These are phyloP conservation scores for Dromas ardeola DNA, from an alignment of 2,113 vertebrate genomes.

Conservation along the genomic window DNA sequence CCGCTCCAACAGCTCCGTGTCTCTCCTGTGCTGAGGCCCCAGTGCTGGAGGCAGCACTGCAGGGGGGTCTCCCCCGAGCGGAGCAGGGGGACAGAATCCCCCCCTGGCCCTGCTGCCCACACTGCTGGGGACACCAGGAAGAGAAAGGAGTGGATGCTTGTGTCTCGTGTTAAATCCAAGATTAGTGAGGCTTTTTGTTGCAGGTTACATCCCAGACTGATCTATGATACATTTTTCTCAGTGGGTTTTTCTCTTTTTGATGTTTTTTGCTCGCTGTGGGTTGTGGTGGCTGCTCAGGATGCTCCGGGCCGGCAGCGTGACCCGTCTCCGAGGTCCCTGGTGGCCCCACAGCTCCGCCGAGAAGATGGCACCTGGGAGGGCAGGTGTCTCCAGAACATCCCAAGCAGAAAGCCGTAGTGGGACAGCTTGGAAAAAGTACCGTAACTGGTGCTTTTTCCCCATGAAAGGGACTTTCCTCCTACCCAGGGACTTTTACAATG, in stretches of 20 bases:
- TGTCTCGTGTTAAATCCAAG: background rate
- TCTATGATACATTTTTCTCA: background rate
- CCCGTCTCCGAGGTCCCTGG: background rate
- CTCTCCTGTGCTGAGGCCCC: too few species aligned
- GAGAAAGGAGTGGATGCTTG: background rate
- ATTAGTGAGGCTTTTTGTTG: background rate
- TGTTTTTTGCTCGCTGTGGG: background rate
- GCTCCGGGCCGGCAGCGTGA: background rate
- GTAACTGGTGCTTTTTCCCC: background rate
- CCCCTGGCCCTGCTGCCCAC: too few species aligned
- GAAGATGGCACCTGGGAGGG: background rate
- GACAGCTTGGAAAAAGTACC: background rate
- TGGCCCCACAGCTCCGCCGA: background rate
- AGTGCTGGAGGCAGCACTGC: too few species aligned
- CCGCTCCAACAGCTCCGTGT: too few species aligned
- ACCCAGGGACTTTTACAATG: background rate
- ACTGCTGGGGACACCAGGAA: background rate
- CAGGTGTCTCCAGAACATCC: background rate
- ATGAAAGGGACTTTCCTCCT: background rate
- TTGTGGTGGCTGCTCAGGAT: background rate
- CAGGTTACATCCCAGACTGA: background rate
- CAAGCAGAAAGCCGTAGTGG: background rate
- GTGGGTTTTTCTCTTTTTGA: accelerated
- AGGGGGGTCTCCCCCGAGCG: too few species aligned
- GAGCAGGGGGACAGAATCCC: too few species aligned